Percentiles rank a stretch among this genome's conserved stretches.
Conservation (phyloP, 1,140 invertebrate species). For the Solenopsis fugax region DNA sequence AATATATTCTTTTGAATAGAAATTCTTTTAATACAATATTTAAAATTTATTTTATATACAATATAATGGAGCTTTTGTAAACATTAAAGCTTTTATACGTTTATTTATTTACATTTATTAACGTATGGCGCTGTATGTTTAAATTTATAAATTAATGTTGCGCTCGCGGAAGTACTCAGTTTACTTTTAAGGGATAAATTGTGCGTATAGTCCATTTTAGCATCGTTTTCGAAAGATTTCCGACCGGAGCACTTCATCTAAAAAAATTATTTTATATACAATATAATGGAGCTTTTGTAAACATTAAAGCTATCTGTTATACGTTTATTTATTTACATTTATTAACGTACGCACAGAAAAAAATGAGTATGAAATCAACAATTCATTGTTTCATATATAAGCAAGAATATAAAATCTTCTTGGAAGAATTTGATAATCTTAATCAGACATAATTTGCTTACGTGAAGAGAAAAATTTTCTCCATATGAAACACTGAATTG, state of each 20-base stretch:
- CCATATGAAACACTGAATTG: no score
- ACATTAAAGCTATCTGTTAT: conserved; percentile 25
- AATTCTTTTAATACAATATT: neutral
- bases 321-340: neutral
- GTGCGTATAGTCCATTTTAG: neutral
- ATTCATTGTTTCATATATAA: no score
- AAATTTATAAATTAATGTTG: neutral
- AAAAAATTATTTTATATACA: neutral
- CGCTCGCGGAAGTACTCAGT: neutral
- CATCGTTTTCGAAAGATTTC: conserved; percentile 53
- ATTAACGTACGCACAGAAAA: neutral
- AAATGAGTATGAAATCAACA: no score
- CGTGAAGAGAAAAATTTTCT: no score
- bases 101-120: conserved; percentile 10
- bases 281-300: neutral
- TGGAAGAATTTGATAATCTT: no score
- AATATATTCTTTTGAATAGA: neutral
- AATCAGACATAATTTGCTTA: no score
- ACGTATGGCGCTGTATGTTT: neutral
- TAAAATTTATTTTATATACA: neutral
- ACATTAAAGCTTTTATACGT: conserved; percentile 12
- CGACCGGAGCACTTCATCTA: conserved; percentile 54
- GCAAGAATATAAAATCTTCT: no score
- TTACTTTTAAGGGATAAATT: conserved; percentile 20
- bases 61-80: neutral